phyloP scores from a whole-genome alignment of 2,797 vertebrate genomes.

The Peromyscus eremicus region DNA sequence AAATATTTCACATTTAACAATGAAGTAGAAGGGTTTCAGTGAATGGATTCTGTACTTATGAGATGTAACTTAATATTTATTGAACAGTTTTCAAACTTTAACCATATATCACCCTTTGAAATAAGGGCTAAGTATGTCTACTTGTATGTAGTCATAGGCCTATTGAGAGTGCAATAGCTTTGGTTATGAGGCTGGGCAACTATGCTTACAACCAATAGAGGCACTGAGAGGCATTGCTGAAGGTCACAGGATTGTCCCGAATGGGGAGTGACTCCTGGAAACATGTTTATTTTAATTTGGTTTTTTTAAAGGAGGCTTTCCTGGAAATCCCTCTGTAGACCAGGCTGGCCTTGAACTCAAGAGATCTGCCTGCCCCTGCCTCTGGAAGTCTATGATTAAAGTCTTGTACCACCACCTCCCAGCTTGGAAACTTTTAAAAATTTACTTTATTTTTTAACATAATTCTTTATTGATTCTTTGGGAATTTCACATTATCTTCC shows the following conservation, averaged over 20 bases:
- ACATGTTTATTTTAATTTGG: not conserved
- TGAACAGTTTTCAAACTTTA: not conserved
- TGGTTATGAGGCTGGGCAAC: not conserved
- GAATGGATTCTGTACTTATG: not conserved
- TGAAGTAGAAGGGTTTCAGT: not conserved
- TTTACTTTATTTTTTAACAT: no score
- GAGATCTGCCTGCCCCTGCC: not conserved
- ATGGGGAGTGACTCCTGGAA: not conserved
- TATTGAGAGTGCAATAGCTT: not conserved
- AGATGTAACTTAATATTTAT: not conserved
- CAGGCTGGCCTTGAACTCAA: not conserved
- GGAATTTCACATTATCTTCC: not conserved
- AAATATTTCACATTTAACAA: not conserved
- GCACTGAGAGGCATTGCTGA: not conserved
- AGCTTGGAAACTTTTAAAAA: not conserved
- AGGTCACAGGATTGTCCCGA: not conserved
- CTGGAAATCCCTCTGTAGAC: not conserved
- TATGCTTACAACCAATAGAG: not conserved
- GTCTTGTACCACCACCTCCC: no score
- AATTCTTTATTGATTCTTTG: not conserved
- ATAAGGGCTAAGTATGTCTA: not conserved
- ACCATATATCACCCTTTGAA: not conserved
- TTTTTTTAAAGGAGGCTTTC: not conserved
- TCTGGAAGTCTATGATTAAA: not conserved
- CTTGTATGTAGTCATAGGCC: not conserved